phyloP scores from a whole-genome alignment of 2,888 invertebrate species.

The Drosophila algonquin region DNA sequence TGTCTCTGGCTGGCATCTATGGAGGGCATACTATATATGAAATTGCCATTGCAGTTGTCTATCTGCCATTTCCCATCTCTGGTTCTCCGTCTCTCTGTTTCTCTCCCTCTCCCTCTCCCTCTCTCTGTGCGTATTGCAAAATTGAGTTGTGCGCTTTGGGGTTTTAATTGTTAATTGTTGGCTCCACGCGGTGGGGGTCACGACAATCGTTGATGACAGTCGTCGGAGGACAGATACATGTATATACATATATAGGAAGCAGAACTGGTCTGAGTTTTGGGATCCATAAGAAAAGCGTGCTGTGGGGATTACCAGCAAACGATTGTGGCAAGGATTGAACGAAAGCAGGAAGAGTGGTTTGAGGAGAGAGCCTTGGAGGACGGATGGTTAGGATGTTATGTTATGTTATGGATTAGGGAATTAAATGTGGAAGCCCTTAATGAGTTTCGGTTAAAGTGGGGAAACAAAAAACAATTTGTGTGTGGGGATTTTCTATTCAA shows the following conservation, averaged over 20 bases:
- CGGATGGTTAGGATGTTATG: constrained; percentile 10
- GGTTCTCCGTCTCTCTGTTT: constrained; percentile 7
- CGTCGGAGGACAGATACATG: constrained; percentile 23
- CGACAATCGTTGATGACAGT: constrained; percentile 61
- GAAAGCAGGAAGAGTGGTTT: background rate
- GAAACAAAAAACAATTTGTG: constrained; percentile 10
- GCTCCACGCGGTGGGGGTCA: constrained; percentile 42
- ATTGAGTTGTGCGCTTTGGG: constrained; percentile 79
- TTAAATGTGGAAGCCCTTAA: constrained; percentile 42
- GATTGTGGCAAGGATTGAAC: background rate
- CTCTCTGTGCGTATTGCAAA: constrained; percentile 49
- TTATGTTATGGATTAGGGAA: constrained; percentile 44
- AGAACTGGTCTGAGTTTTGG: background rate
- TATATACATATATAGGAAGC: background rate
- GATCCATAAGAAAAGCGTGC: constrained; percentile 33
- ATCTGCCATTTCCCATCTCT: background rate
- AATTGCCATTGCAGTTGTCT: constrained; percentile 49
- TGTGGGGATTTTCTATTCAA: constrained; percentile 33
- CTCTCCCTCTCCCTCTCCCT: constrained; percentile 16
- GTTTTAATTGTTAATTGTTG: constrained; percentile 79
- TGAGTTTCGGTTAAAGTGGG: constrained; percentile 37
- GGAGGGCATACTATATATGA: constrained; percentile 51
- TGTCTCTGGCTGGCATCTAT: constrained; percentile 59
- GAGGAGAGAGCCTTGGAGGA: background rate
- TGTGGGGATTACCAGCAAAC: constrained; percentile 27